Base-by-base conservation (phyloP, 2,113 vertebrate genomes). In the Apteryx mantelli region DNA sequence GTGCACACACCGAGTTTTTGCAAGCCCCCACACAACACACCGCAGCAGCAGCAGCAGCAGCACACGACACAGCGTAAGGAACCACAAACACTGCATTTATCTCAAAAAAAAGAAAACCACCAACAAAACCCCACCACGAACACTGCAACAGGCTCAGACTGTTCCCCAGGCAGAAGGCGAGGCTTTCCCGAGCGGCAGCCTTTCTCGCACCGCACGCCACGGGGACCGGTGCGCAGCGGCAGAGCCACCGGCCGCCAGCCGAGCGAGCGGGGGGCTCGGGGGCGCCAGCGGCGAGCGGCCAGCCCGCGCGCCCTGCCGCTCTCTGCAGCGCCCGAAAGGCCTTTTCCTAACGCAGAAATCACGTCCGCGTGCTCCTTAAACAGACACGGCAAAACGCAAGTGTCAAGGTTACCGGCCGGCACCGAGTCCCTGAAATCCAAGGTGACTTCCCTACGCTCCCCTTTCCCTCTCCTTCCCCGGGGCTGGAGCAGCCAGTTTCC, bases 341-440 rank as follows among this genome's bases (percentile, higher is more conserved):
- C 15, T 65, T 86, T 79, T 71, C 42, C 58, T 32, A 9, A 3
- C 0, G 4, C 86, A 50, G 34, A 56, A 82, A 20, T 55, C 38
- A 34, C 34, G 2, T 0, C 0, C 10, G 15, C 46, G 48, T 1
- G 0, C 15, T 38, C 44, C 8, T 25, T 28, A 7, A 26, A 14
- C 61, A 65, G 61, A 21, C 0, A 1, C 50, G 75, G 14, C 66
- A 64, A 28, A 50, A 73, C 44, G 55, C 46, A 55, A 42, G 38
- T 52, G 10, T 53, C 64, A 71, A 46, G 46, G 36, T 34, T 77
- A 17, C 14, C 44, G 42, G 42, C 42, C 42, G 42, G 42, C 42
- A 42, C 44, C 14, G 44, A 13, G 15, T 17, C 46, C 52, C 79
- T n/a, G 74, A 46, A 32, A 9, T 7, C 22, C 24, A 22, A n/a